These are phyloP conservation scores for Peromyscus leucopus DNA, from an alignment of 2,113 vertebrate species.

Conservation along the genomic window DNA sequence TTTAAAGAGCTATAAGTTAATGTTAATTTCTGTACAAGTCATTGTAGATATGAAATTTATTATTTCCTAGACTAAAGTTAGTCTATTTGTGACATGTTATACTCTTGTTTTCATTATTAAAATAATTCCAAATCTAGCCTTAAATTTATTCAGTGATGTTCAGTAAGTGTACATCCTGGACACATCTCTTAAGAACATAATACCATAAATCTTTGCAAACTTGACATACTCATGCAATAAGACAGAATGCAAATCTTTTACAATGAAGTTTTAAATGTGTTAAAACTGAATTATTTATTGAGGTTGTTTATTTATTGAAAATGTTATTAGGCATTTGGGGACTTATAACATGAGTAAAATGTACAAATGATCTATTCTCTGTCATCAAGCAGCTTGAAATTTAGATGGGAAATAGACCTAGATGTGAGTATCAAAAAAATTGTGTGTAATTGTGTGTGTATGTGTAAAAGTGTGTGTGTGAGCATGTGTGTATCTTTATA, in stretches of 20 bases:
- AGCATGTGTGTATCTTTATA: too few species aligned
- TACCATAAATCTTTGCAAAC: neutral
- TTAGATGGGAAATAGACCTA: neutral
- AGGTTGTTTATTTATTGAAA: constrained; percentile 28
- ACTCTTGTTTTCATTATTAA: constrained; percentile 2
- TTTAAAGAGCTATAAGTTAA: constrained; percentile 56
- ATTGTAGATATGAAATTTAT: neutral
- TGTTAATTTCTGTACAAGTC: constrained; percentile 39
- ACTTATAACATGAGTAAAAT: neutral
- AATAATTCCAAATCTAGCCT: neutral
- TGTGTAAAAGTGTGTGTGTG: neutral
- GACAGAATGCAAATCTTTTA: neutral
- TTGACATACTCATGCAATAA: neutral
- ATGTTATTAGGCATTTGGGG: constrained; percentile 1
- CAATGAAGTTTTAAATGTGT: neutral
- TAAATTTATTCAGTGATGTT: neutral
- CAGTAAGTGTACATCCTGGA: neutral
- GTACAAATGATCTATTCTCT: neutral
- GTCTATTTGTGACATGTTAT: neutral
- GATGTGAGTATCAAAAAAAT: neutral
- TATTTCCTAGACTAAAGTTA: constrained; percentile 43
- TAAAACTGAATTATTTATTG: constrained; percentile 44
- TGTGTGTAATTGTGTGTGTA: rapidly evolving
- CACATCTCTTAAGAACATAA: neutral
- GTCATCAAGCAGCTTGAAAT: neutral